These are phyloP conservation scores for Archivesica marissinica DNA, from an alignment of 1,140 invertebrate species.

Conservation along the genomic window DNA sequence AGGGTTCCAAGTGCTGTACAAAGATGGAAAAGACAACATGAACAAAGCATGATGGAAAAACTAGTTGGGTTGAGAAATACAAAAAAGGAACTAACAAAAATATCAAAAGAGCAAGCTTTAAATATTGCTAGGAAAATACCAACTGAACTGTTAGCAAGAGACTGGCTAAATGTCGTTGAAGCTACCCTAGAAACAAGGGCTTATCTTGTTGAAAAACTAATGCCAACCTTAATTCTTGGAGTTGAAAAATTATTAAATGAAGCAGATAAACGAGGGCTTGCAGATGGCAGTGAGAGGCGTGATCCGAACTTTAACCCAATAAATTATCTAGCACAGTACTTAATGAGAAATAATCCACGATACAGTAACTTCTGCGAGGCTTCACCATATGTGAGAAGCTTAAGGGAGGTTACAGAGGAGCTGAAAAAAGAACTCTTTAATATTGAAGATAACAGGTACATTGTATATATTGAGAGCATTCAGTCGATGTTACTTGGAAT, in stretches of 20 bases:
- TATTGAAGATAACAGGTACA: constrained; percentile 83
- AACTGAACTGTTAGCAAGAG: constrained; percentile 81
- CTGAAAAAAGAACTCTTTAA: constrained; percentile 81
- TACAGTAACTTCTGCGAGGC: constrained; percentile 83
- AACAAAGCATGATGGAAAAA: constrained; percentile 81
- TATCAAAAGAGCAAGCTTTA: constrained; percentile 73
- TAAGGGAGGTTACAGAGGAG: constrained; percentile 81
- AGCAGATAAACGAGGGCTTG: constrained; percentile 79
- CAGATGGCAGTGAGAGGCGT: constrained; percentile 67
- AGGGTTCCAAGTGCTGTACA: constrained; percentile 74
- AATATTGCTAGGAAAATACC: constrained; percentile 82
- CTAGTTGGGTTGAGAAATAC: constrained; percentile 74
- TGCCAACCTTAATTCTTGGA: constrained; percentile 83
- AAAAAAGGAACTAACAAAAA: constrained; percentile 77
- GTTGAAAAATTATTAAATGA: constrained; percentile 83
- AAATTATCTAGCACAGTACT: constrained; percentile 83
- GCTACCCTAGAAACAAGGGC: constrained; percentile 81
- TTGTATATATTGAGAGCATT: too few species aligned
- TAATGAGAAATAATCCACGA: constrained; percentile 84
- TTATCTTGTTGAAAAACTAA: constrained; percentile 82
- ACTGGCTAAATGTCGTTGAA: constrained; percentile 81
- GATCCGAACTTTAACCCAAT: constrained; percentile 84
- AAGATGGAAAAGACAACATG: constrained; percentile 79
- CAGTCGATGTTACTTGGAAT: too few species aligned
- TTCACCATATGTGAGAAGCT: constrained; percentile 81